Evolutionary conservation across 2,888 invertebrate species (phyloP).

Genomic region (Nysson spinosus): DNA sequence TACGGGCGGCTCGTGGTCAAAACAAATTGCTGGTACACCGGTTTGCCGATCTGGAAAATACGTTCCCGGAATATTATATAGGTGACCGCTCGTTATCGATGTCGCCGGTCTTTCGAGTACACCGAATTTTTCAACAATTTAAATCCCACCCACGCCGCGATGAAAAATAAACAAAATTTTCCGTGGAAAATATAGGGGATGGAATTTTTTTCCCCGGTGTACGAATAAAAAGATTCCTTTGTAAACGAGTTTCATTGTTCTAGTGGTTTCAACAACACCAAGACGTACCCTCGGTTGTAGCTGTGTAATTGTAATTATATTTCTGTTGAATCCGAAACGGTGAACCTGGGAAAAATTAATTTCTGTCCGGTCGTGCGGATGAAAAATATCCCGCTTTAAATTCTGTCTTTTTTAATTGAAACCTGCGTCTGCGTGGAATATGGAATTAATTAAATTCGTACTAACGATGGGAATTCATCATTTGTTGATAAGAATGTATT

Average conservation of each 20-base stretch:
- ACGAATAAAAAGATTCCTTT: conserved; percentile 26
- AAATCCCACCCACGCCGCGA: conserved; percentile 18
- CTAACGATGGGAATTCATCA: too few species aligned
- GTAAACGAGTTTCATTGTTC: conserved; percentile 8
- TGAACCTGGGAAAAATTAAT: too few species aligned
- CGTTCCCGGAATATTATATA: conserved; percentile 9
- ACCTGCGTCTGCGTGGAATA: too few species aligned
- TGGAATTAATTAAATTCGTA: too few species aligned
- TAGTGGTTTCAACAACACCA: too few species aligned
- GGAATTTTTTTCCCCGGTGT: conserved; percentile 10
- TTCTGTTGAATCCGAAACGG: not conserved
- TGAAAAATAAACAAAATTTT: conserved; percentile 29
- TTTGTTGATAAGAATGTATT: too few species aligned
- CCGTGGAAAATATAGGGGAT: conserved; percentile 8
- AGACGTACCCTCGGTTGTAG: not conserved
- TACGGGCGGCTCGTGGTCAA: conserved; percentile 29
- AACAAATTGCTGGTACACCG: conserved; percentile 21
- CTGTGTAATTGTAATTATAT: not conserved
- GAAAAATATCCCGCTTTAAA: too few species aligned
- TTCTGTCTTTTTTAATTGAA: too few species aligned
- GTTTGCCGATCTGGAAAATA: conserved; percentile 17
- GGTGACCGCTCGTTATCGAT: conserved; percentile 30
- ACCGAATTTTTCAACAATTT: conserved; percentile 29
- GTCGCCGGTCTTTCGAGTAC: conserved; percentile 26
- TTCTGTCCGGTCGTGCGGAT: too few species aligned